A percentile compares a stretch with the other conserved stretches of the same genome.
These are phyloP conservation scores for Lagopus leucura DNA, from an alignment of 2,113 vertebrate species.

Conservation along the genomic window DNA sequence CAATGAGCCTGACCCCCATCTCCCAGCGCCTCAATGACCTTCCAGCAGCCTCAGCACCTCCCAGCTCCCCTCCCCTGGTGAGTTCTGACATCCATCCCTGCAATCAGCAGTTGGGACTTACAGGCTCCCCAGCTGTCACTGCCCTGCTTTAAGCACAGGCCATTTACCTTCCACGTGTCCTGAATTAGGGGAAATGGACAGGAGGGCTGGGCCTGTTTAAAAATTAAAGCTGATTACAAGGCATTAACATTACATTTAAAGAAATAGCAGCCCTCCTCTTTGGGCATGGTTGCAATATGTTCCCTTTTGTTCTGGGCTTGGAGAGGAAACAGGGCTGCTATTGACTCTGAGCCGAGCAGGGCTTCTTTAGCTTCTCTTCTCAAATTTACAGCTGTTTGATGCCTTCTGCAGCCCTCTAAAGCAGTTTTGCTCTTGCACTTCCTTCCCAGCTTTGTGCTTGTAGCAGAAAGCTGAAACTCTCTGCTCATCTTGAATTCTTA, in stretches of 20 bases:
- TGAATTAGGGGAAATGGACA: conserved; percentile 62
- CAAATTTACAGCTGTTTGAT: neutral
- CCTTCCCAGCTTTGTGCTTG: accelerated
- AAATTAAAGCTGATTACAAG: conserved; percentile 79
- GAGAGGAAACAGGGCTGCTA: neutral
- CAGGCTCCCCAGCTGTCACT: conserved; percentile 66
- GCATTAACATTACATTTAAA: conserved; percentile 68
- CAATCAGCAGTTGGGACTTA: conserved; percentile 69
- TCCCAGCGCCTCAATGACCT: conserved; percentile 13
- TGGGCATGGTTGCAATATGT: conserved; percentile 17
- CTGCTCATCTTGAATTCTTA: neutral
- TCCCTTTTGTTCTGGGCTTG: conserved; percentile 36
- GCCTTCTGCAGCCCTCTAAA: neutral
- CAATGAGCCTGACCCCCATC: neutral
- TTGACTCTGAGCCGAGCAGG: neutral
- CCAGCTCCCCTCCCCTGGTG: conserved; percentile 57
- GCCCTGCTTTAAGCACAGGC: conserved; percentile 25
- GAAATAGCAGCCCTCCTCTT: conserved; percentile 42
- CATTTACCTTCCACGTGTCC: conserved; percentile 62
- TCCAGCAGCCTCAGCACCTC: conserved; percentile 43
- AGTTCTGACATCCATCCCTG: conserved; percentile 70
- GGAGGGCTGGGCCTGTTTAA: conserved; percentile 70
- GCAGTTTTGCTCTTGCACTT: neutral
- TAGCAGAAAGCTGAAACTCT: neutral
- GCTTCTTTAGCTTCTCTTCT: neutral